These are phyloP conservation scores for Oscheius sp. DNA, from an alignment of 2,888 invertebrate species.

Conservation along the genomic window DNA sequence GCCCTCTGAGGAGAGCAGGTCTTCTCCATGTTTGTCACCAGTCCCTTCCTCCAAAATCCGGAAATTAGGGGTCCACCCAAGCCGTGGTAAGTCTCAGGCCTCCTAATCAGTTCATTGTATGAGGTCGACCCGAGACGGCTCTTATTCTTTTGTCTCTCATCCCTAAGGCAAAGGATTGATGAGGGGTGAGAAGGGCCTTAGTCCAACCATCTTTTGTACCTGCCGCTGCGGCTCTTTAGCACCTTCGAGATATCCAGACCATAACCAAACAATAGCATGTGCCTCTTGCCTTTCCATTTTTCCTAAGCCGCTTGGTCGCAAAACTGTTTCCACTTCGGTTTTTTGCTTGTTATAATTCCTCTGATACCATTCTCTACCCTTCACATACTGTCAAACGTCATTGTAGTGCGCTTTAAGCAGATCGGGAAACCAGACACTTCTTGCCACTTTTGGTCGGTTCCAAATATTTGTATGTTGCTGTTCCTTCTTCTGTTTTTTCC, in stretches of 20 bases:
- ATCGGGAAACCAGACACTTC: background rate
- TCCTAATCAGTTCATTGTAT: background rate
- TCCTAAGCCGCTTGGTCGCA: too few species aligned
- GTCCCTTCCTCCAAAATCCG: too few species aligned
- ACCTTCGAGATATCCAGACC: too few species aligned
- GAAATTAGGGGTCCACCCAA: too few species aligned
- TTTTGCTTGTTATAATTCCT: too few species aligned
- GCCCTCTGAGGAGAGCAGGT: background rate
- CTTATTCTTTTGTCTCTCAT: background rate
- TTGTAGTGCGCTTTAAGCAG: background rate
- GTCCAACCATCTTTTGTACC: background rate
- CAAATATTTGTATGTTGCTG: background rate
- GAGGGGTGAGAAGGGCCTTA: background rate
- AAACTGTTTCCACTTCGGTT: too few species aligned
- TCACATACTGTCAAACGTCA: background rate
- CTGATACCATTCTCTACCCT: background rate
- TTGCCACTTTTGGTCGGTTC: too few species aligned
- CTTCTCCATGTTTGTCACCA: background rate
- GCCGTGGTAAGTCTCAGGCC: background rate
- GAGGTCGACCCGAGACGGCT: background rate
- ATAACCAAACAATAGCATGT: too few species aligned
- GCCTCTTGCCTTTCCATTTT: too few species aligned
- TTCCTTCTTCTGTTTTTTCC: constrained; percentile 26
- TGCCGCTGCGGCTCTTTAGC: background rate
- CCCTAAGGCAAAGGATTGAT: background rate